phyloP scores from a whole-genome alignment of 2,888 invertebrate species.

The Folsomia manolachei region DNA sequence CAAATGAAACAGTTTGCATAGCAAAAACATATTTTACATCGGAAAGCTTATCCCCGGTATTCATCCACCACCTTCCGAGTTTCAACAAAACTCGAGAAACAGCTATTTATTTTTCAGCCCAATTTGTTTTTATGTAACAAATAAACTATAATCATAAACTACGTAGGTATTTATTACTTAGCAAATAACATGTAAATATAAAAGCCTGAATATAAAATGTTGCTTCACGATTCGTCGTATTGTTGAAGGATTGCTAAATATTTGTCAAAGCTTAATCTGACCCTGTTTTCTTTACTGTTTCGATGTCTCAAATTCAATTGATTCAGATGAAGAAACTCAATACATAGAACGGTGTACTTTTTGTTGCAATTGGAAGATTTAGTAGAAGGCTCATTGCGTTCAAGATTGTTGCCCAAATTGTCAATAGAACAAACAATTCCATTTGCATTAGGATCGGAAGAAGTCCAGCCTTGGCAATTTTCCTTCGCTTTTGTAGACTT shows the following conservation, averaged over 20 bases:
- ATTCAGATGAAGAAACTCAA: slow-evolving; percentile 11
- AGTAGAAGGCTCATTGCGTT: neutral
- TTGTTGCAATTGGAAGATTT: neutral
- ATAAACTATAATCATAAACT: no score
- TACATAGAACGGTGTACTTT: neutral
- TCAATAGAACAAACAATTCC: neutral
- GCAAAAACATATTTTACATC: no score
- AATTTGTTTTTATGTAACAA: no score
- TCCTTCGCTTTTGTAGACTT: neutral
- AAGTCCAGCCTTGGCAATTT: slow-evolving; percentile 6
- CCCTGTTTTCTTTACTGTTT: neutral
- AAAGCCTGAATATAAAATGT: no score
- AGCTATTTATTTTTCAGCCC: no score
- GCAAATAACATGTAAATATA: no score
- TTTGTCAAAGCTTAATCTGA: slow-evolving; percentile 5
- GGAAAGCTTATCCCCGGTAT: no score
- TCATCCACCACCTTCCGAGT: no score
- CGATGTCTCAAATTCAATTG: slow-evolving; percentile 4
- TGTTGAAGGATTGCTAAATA: neutral
- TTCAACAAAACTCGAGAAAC: no score
- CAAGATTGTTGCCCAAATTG: neutral
- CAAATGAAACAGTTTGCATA: no score
- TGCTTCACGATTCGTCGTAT: no score
- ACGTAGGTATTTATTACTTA: no score
- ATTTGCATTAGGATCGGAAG: neutral